Evolutionary conservation across 2,888 invertebrate genomes (phyloP).

Genomic region (Pheosia gnoma): DNA sequence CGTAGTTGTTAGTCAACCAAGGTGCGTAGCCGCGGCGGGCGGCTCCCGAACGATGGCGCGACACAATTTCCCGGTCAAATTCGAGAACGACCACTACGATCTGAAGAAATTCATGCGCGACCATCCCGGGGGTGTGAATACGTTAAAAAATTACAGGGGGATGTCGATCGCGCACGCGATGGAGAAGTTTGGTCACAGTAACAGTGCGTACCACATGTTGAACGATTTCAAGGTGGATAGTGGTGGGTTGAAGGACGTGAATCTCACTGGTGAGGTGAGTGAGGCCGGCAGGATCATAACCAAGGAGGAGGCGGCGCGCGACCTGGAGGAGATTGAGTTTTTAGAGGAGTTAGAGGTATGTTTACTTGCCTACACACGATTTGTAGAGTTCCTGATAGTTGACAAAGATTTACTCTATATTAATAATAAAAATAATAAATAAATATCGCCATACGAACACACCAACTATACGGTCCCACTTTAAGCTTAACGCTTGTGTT

Average conservation of each 20-base stretch:
- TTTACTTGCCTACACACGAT: not conserved
- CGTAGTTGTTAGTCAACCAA: conserved; percentile 11
- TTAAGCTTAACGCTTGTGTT: no score
- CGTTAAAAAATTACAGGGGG: conserved; percentile 83
- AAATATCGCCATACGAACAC: no score
- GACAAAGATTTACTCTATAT: no score
- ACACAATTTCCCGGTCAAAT: conserved; percentile 63
- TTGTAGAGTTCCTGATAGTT: no score
- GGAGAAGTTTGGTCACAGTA: conserved; percentile 84
- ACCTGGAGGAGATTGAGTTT: conserved; percentile 63
- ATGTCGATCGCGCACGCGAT: conserved; percentile 82
- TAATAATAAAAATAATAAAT: no score
- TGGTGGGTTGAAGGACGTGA: conserved; percentile 74
- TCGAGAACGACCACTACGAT: conserved; percentile 84
- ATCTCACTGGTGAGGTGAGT: conserved; percentile 68
- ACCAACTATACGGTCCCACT: no score
- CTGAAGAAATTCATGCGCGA: conserved; percentile 86
- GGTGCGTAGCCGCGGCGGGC: conserved; percentile 13
- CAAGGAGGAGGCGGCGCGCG: conserved; percentile 53
- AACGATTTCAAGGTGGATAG: conserved; percentile 82
- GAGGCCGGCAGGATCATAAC: conserved; percentile 71
- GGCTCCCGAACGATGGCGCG: conserved; percentile 7
- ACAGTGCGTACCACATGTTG: conserved; percentile 86
- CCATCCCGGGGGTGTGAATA: conserved; percentile 90
- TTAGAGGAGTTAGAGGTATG: conserved; percentile 75